Base-by-base conservation (phyloP, 2,888 invertebrate genomes). In the Muscina levida region DNA sequence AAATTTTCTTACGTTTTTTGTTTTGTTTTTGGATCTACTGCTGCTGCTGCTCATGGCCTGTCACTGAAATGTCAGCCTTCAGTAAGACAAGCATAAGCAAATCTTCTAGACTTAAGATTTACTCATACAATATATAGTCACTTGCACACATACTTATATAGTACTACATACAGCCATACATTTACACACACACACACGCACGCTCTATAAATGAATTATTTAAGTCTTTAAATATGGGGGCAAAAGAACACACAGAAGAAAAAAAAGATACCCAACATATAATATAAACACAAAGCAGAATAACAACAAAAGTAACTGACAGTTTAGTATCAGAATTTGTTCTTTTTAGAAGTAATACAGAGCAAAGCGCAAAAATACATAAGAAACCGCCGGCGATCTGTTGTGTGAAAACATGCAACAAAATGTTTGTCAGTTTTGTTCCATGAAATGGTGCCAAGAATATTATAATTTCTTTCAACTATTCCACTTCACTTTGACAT, bases 21-120 rank as follows among this genome's bases (percentile, higher is more conserved):
- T 72, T 65, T 48, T 72, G 44, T 83, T 84, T 82, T 82, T 84
- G 86, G 3, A 5, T 3, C 31, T 31, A 31, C 8, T 31, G 31
- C 31, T 31, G 8, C 31, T 87, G 84, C 86, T 87, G 86, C 85
- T 86, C 87, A 86, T 86, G 85, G 86, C 82, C 84, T 87, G 88
- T 88, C 88, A 88, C 83, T 87, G 72, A 86, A 87, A 87, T 87
- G 88, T 88, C 88, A 88, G 87, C 85, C 87, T 79, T 82, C 79
- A 83, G 86, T 86, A 83, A 82, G 77, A 75, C 78, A 82, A 65
- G 75, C 70, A 81, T 81, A 82, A 82, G 82, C 76, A 82, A 82
- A 82, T 81, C 78, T 78, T 82, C 48, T 72, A 78, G 75, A 79
- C 78, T 82, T 82, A 53, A 72, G 81, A 75, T 75, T 66, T 72